phyloP scores from a whole-genome alignment of 2,113 vertebrate genomes.

The Notothenia rossii region DNA sequence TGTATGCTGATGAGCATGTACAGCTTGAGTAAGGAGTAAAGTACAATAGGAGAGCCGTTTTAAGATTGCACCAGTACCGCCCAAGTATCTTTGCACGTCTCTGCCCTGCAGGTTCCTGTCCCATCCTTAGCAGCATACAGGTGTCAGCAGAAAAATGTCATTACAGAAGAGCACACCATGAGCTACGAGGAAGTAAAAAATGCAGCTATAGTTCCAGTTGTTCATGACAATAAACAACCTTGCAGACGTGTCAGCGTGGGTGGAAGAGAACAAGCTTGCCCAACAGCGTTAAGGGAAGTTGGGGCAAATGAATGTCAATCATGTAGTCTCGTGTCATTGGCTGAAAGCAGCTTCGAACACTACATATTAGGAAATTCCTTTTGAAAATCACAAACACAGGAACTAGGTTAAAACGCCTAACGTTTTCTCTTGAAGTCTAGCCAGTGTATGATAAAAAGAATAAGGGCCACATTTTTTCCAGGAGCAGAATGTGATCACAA shows the following conservation, averaged over 20 bases:
- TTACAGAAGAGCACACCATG: background rate
- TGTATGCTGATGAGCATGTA: background rate
- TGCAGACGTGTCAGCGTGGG: background rate
- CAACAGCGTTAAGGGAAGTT: slow-evolving; percentile 48
- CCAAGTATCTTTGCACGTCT: too few species aligned
- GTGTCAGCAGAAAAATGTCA: background rate
- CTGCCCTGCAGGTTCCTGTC: background rate
- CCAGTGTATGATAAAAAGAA: background rate
- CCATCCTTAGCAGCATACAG: background rate
- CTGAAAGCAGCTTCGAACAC: background rate
- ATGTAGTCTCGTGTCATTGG: background rate
- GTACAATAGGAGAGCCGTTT: background rate
- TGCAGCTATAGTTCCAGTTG: slow-evolving; percentile 25
- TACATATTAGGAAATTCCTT: slow-evolving; percentile 4
- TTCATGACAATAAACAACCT: background rate
- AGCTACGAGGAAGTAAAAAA: slow-evolving; percentile 33
- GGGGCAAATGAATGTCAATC: slow-evolving; percentile 3
- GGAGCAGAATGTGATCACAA: background rate
- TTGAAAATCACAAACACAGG: slow-evolving; percentile 12
- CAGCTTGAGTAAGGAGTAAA: background rate
- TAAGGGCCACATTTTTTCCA: background rate
- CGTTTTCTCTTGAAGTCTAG: background rate
- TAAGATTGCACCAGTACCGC: background rate
- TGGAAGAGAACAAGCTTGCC: slow-evolving; percentile 17
- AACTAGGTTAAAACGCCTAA: background rate